Evolutionary conservation across 23 tunicate genomes (phyloP).

Genomic region (Trididemnum clinides): DNA sequence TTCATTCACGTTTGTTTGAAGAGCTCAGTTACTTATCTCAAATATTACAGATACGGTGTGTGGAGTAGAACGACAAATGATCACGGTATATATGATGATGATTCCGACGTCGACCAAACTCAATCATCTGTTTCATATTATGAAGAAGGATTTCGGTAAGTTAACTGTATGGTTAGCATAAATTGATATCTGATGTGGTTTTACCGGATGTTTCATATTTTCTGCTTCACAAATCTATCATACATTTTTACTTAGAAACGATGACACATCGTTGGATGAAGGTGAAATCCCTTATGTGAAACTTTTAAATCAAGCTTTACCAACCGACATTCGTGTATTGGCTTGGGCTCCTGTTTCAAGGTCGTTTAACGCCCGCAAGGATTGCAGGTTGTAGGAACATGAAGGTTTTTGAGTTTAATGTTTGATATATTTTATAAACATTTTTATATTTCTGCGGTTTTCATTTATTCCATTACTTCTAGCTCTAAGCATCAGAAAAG

Average conservation of each 20-base stretch:
- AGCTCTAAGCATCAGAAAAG: too few species aligned
- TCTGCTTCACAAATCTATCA: too few species aligned
- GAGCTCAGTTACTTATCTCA: too few species aligned
- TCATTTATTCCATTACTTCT: too few species aligned
- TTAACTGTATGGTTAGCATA: not conserved
- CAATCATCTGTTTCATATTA: not conserved
- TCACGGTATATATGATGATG: not conserved
- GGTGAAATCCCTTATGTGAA: slow-evolving; percentile 67
- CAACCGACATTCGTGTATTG: slow-evolving; percentile 71
- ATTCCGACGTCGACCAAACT: not conserved
- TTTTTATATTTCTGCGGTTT: too few species aligned
- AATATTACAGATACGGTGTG: slow-evolving; percentile 34
- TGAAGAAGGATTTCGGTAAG: slow-evolving; percentile 55
- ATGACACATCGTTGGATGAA: slow-evolving; percentile 46
- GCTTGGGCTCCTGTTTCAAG: slow-evolving; percentile 86
- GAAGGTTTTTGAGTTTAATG: too few species aligned
- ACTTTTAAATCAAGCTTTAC: slow-evolving; percentile 81
- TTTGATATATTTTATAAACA: too few species aligned
- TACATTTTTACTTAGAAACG: slow-evolving; percentile 12
- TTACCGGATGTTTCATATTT: too few species aligned
- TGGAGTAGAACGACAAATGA: not conserved
- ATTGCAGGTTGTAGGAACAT: too few species aligned
- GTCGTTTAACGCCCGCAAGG: slow-evolving; percentile 41
- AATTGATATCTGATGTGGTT: not conserved
- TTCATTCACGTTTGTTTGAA: too few species aligned